Conservation (phyloP, 2,888 invertebrate species). For the Julus scanicus region DNA sequence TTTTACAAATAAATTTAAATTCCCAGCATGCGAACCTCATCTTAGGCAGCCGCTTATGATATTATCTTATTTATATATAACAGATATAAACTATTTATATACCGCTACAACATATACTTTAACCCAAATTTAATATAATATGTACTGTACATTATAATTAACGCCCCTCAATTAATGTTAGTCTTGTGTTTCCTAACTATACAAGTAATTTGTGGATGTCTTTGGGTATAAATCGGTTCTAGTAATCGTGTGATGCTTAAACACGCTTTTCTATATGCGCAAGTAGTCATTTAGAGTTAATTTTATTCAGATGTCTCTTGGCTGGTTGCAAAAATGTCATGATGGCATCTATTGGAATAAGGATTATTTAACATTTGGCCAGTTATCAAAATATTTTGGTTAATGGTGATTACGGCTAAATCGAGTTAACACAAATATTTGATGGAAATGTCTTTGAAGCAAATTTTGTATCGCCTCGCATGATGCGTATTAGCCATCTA, state of each 20-base stretch:
- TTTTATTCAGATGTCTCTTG: not conserved
- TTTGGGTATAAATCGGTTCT: not conserved
- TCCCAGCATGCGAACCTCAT: not conserved
- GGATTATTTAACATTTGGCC: not conserved
- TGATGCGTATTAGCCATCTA: too few relatives aligned
- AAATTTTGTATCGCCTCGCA: too few relatives aligned
- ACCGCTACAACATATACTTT: not conserved
- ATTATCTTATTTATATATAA: not conserved
- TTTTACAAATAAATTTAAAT: not conserved
- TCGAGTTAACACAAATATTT: not conserved
- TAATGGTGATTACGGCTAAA: not conserved
- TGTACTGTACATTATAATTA: not conserved
- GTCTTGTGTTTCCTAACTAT: not conserved
- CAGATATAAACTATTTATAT: not conserved
- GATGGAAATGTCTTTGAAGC: too few relatives aligned
- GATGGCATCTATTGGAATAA: not conserved
- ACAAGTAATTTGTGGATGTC: not conserved
- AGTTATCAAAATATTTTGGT: not conserved
- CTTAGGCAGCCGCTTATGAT: not conserved
- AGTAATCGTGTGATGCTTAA: not conserved
- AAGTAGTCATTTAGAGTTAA: not conserved
- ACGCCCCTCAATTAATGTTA: not conserved
- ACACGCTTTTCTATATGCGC: conserved; percentile 26
- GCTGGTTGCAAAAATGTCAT: not conserved
- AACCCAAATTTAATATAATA: not conserved